A percentile compares a stretch with the other conserved stretches of the same genome.
Conservation (phyloP, 2,888 invertebrate species). For the Choreutis nemorana region DNA sequence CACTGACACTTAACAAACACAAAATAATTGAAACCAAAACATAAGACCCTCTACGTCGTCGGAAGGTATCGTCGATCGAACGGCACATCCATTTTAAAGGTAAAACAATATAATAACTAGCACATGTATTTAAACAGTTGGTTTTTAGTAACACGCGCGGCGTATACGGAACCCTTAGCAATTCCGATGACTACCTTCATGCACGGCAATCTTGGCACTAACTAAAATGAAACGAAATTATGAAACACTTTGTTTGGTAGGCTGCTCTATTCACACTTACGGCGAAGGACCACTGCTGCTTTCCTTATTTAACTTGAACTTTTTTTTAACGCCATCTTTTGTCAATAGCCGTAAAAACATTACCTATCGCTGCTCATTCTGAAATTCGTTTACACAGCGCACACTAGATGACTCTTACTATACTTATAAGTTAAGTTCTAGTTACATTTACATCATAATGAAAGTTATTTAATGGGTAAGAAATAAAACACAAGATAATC, state of each 20-base stretch:
- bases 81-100: slow-evolving; percentile 35
- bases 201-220: slow-evolving; percentile 36
- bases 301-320: slow-evolving; percentile 36
- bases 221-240: too few species aligned
- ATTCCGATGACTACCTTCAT: slow-evolving; percentile 18
- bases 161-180: too few species aligned
- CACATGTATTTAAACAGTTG: slow-evolving; percentile 62
- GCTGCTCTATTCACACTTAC: slow-evolving; percentile 13
- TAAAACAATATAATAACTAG: slow-evolving; percentile 43
- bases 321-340: slow-evolving; percentile 5
- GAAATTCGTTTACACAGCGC: too few species aligned
- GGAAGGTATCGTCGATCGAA: slow-evolving; percentile 19
- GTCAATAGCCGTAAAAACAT: too few species aligned
- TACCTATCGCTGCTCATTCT: too few species aligned
- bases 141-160: slow-evolving; percentile 51
- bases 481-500: too few species aligned
- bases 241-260: slow-evolving; percentile 37
- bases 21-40: slow-evolving; percentile 26
- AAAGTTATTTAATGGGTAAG: too few species aligned
- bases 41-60: slow-evolving; percentile 20
- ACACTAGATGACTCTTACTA: too few species aligned
- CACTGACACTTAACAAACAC: slow-evolving; percentile 44
- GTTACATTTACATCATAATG: too few species aligned
- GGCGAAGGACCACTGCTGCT: slow-evolving; percentile 21
- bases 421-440: too few species aligned